Evolutionary conservation across 2,113 vertebrate genomes (phyloP).

Genomic region (Nerophis ophidion): DNA sequence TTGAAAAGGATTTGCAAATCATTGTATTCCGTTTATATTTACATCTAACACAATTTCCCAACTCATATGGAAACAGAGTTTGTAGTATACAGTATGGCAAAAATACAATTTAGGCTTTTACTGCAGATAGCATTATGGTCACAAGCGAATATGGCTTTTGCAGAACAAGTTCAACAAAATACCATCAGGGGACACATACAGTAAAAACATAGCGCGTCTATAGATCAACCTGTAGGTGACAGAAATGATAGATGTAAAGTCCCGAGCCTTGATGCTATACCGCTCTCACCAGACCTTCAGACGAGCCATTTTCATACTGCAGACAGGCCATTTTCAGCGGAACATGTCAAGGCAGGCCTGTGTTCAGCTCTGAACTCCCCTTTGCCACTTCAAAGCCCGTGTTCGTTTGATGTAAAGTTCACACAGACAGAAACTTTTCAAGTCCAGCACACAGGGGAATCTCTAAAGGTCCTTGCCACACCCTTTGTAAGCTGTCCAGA

Average conservation of each 20-base stretch:
- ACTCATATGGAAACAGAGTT: too few species aligned
- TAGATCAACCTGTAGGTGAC: conserved; percentile 14
- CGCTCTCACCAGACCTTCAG: conserved; percentile 52
- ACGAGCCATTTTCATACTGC: conserved; percentile 39
- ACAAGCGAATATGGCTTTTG: too few species aligned
- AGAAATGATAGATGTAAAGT: conserved; percentile 20
- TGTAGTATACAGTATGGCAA: too few species aligned
- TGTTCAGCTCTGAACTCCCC: conserved; percentile 38
- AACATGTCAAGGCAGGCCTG: conserved; percentile 56
- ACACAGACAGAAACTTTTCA: conserved; percentile 70
- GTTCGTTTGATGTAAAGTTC: conserved; percentile 76
- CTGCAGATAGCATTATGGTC: too few species aligned
- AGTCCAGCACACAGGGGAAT: conserved; percentile 60
- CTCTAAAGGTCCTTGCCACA: conserved; percentile 52
- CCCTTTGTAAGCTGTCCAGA: conserved; percentile 34
- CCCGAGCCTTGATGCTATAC: conserved; percentile 41
- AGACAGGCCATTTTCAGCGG: conserved; percentile 45
- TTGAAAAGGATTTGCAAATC: too few species aligned
- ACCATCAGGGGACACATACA: background rate
- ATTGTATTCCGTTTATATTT: too few species aligned
- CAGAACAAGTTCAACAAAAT: background rate
- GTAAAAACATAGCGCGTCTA: background rate
- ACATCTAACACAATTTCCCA: too few species aligned
- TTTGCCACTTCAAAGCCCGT: conserved; percentile 70
- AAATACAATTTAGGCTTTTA: too few species aligned